Conservation (phyloP, 2,797 vertebrate genomes). For the Okamejei kenojei region DNA sequence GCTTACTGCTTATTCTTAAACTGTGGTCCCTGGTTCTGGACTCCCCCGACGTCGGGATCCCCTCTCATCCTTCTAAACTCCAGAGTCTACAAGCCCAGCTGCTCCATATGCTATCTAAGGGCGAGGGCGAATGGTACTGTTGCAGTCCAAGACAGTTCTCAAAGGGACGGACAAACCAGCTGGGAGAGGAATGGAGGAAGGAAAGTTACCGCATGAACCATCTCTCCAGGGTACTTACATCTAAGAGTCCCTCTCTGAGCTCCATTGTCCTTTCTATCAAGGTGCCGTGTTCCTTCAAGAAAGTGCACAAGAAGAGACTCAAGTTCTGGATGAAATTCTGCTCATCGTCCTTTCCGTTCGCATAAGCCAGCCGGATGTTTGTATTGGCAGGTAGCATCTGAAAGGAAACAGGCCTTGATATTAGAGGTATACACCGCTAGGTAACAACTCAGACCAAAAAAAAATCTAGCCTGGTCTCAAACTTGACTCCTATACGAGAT, state of each 20-base stretch:
- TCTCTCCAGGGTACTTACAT: conserved; percentile 61
- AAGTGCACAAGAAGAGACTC: conserved; percentile 94
- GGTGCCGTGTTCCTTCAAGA: conserved; percentile 92
- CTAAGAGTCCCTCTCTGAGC: conserved; percentile 89
- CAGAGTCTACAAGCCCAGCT: too few species aligned
- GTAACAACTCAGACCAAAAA: too few species aligned
- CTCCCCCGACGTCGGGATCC: too few species aligned
- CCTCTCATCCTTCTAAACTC: too few species aligned
- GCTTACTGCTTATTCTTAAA: too few species aligned
- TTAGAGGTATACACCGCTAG: not conserved
- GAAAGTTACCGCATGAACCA: not conserved
- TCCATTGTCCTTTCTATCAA: conserved; percentile 87
- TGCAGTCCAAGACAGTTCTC: not conserved
- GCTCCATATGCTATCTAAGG: not conserved
- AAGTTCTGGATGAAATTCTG: conserved; percentile 99
- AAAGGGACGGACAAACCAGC: too few species aligned
- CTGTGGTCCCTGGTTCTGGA: too few species aligned
- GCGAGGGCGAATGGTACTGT: not conserved
- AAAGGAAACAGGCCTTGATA: conserved; percentile 20
- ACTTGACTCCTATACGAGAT: too few species aligned
- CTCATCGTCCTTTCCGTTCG: conserved; percentile 96
- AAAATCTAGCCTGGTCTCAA: too few species aligned
- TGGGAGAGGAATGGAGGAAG: too few species aligned
- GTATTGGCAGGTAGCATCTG: conserved; percentile 96
- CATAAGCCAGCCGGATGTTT: conserved; percentile 86